Base-by-base conservation (phyloP, 2,888 invertebrate genomes). In the Dendrolimus houi region DNA sequence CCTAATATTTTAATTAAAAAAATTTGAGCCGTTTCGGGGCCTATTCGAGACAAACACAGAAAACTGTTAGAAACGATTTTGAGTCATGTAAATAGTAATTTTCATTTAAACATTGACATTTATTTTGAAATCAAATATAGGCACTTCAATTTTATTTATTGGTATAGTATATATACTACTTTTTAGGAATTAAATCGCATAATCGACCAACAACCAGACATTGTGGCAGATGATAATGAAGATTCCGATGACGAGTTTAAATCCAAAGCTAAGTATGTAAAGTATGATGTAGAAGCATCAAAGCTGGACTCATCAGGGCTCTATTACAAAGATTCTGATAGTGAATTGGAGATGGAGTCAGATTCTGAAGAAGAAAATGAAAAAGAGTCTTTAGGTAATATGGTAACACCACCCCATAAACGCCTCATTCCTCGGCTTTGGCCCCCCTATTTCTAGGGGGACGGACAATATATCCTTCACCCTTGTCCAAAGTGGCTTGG, bases 231-330 rank as follows among this genome's bases (percentile, higher is more conserved):
- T 57, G 93, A 92, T 10, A 94, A 93, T 65, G 91, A 91, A 41
- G 94, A 94, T 56, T 93, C 93, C 9, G 92, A 93, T 69, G 92
- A 93, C 63, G 91, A 92, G 63, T 64, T 85, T 1, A 89, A 85
- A 70, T 71, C 84, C 8, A 88, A 91, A 69, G 85, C 87, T 8
- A 93, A 93, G 72, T 92, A 83, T 72, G 78, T 91, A 10, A 92
- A 89, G 63, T 95, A 95, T 77, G 92, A 93, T 58, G 94, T 94
- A 65, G 95, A 94, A 55, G 72, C 83, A 53, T 92, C 93, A 9
- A 93, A 94, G 71, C 82, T 95, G 58, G 94, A 95, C 67, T 94
- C 94, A 61, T 93, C 94, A 42, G 95, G 95, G 14, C 81, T 93
- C 17, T 95, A 92, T 75, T 94, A 94, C 68, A 94, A 89, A 63